phyloP scores from a whole-genome alignment of 2,113 vertebrate genomes.

The Python bivittatus region DNA sequence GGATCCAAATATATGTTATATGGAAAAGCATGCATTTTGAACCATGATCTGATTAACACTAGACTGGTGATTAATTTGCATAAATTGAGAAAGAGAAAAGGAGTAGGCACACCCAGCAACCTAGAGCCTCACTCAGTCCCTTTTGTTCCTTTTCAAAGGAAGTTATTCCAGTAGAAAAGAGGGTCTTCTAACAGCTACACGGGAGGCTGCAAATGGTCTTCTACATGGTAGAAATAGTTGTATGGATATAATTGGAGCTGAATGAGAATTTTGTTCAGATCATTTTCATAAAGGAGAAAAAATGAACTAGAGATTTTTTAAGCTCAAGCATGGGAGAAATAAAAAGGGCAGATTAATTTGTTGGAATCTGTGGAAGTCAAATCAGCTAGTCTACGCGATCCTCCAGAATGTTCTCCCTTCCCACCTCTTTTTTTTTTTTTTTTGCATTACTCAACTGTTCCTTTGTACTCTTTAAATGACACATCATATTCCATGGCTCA shows the following conservation, averaged over 20 bases:
- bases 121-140: background rate
- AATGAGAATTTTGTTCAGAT: background rate
- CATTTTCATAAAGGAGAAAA: background rate
- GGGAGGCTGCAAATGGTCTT: background rate
- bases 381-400: background rate
- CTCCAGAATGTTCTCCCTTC: background rate
- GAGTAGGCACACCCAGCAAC: background rate
- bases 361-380: background rate
- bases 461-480: background rate
- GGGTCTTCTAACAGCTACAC: background rate
- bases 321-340: background rate
- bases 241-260: background rate
- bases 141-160: background rate
- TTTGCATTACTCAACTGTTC: background rate
- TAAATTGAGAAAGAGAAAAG: background rate
- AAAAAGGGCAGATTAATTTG: background rate
- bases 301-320: background rate
- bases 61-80: background rate
- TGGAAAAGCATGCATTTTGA: background rate
- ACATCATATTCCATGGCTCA: background rate
- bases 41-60: background rate
- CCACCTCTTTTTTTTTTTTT: background rate
- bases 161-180: background rate
- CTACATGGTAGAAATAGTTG: background rate
- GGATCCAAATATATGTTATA: background rate